These are phyloP conservation scores for Pseudanteris insignis DNA, from an alignment of 2,888 invertebrate species.

Conservation along the genomic window DNA sequence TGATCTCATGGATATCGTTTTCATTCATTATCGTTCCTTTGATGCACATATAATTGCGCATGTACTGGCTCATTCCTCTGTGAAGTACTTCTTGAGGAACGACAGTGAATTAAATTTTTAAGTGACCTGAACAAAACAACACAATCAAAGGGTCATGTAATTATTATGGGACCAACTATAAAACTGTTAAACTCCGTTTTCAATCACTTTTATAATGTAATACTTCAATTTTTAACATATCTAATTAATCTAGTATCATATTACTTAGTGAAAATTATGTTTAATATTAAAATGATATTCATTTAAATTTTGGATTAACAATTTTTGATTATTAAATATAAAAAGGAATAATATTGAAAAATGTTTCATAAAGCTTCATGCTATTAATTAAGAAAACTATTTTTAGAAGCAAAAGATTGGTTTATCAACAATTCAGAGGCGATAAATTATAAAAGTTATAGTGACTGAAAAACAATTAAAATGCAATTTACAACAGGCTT, in stretches of 20 bases:
- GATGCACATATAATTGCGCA: slow-evolving; percentile 55
- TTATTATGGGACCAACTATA: slow-evolving; percentile 47
- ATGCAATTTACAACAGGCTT: slow-evolving; percentile 25
- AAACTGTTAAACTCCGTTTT: slow-evolving; percentile 28
- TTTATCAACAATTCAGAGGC: not conserved
- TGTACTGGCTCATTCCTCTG: slow-evolving; percentile 59
- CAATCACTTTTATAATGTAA: not conserved
- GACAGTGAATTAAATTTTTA: slow-evolving; percentile 65
- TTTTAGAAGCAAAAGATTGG: not conserved
- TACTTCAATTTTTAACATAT: not conserved
- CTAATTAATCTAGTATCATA: not conserved
- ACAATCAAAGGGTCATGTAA: slow-evolving; percentile 52
- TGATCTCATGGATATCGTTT: slow-evolving; percentile 68
- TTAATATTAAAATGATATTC: no score
- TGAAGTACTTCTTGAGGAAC: slow-evolving; percentile 65
- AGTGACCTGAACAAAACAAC: slow-evolving; percentile 68
- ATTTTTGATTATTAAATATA: slow-evolving; percentile 2
- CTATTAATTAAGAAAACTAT: not conserved
- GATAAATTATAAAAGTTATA: not conserved
- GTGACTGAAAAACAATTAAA: slow-evolving; percentile 1
- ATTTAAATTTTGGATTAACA: no score
- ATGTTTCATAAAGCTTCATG: not conserved
- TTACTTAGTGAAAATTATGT: no score
- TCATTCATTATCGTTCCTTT: slow-evolving; percentile 66
- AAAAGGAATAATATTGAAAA: not conserved